Conservation (phyloP, 2,888 invertebrate species). For the Caenorhabditis uteleia region DNA sequence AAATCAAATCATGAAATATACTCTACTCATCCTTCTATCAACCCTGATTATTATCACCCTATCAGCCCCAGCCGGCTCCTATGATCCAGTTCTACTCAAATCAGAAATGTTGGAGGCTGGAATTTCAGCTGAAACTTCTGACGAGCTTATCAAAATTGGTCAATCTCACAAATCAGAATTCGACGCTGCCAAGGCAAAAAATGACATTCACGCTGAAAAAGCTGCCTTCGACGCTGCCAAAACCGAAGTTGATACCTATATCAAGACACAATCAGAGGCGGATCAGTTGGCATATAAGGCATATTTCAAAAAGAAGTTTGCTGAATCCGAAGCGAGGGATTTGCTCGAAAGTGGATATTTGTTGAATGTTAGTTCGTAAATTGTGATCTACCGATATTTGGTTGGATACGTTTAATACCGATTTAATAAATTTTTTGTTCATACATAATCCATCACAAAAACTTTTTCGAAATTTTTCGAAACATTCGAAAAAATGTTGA, state of each 20-base stretch:
- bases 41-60: background rate
- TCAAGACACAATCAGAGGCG: conserved; percentile 12
- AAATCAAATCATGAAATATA: too few species aligned
- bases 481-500: too few species aligned
- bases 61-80: background rate
- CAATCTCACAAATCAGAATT: conserved; percentile 21
- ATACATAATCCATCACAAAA: too few species aligned
- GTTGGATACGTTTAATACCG: too few species aligned
- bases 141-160: conserved; percentile 8
- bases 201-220: conserved; percentile 12
- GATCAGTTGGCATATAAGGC: conserved; percentile 20
- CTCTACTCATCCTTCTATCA: too few species aligned
- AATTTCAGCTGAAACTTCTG: conserved; percentile 11
- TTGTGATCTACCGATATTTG: too few species aligned
- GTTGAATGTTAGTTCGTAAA: too few species aligned
- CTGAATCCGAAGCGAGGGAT: conserved; percentile 10
- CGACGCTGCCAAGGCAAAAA: conserved; percentile 3
- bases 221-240: conserved; percentile 8
- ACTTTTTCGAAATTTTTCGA: too few species aligned
- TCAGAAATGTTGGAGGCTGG: conserved; percentile 12
- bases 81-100: conserved; percentile 8
- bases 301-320: conserved; percentile 18
- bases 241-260: conserved; percentile 10
- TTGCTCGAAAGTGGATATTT: too few species aligned
- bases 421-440: too few species aligned